Base-by-base conservation (phyloP, 2,113 vertebrate species). In the Scalopus aquaticus region DNA sequence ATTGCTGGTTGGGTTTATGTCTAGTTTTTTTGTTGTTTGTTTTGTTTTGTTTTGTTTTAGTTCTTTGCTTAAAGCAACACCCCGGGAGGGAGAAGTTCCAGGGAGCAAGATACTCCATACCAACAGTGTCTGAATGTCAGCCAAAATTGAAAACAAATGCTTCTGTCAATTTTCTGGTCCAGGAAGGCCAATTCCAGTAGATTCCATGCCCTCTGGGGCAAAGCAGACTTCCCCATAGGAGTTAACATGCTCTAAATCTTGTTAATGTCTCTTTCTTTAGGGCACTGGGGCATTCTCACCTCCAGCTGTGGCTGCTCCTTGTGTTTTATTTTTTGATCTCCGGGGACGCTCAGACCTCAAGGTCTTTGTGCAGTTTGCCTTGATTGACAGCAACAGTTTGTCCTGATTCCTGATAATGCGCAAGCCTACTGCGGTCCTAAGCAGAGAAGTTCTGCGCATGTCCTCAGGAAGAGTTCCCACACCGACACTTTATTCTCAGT, bases 141-240 rank as follows among this genome's bases (percentile, higher is more conserved):
- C 19, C 65, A 58, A 83, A 87, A 56, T 69, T 67, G 30, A 70
- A 85, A 96, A 80, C 17, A 42, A 69, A 94, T 79, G 60, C 81
- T 26, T 74, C 26, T 28, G 1, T 85, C 10, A 24, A 32, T 24
- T 51, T 1, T 79, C 54, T 72, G 46, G n/a, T 32, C 69, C 39
- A 44, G 46, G 19, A 70, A 64, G 30, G 28, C 60, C 1, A 24
- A 0, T 39, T 39, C 26, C 26, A 16, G 26, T 32, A 32, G 77
- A 16, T 51, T 77, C 88, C 28, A 49, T 32, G 22, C 54, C 60
- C 54, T 86, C 17, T 26, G 2, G 11, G 49, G 8, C 62, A n/a
- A 32, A 82, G 44, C 56, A 35, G 62, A 79, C 58, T 67, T 37
- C 58, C 58, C 30, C 13, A 35, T 22, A 32, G 6, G 17, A 85